A percentile compares a stretch with the other conserved stretches of the same genome.
phyloP scores from a whole-genome alignment of 2,113 vertebrate genomes.

The Himantopus leucocephalus region DNA sequence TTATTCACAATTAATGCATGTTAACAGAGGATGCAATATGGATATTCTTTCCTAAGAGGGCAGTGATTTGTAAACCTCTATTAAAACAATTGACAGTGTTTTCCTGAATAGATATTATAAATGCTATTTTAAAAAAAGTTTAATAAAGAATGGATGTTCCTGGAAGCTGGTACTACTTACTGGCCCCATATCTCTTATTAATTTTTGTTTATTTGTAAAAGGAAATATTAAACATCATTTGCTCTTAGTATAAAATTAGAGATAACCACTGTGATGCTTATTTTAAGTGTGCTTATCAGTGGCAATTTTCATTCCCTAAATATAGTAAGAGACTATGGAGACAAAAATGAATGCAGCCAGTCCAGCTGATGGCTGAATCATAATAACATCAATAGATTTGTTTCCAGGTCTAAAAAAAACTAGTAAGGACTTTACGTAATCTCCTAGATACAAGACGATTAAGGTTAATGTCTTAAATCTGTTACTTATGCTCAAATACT shows the following conservation, averaged over 20 bases:
- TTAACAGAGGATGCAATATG: background rate
- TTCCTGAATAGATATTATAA: background rate
- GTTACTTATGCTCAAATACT: background rate
- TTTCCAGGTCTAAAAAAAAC: background rate
- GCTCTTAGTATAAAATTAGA: background rate
- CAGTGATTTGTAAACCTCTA: background rate
- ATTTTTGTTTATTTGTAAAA: background rate
- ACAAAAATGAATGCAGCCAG: background rate
- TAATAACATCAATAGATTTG: slow-evolving; percentile 23
- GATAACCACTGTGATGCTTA: background rate
- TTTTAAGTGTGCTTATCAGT: no score
- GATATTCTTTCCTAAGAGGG: background rate
- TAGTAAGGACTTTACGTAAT: background rate
- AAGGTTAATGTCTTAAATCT: background rate
- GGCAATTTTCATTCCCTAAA: background rate
- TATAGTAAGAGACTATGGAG: background rate
- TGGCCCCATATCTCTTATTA: background rate
- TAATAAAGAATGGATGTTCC: background rate
- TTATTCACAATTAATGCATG: background rate
- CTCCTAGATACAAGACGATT: background rate
- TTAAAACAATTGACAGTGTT: background rate
- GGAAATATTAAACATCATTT: background rate
- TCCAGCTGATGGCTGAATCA: background rate
- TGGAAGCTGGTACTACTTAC: background rate
- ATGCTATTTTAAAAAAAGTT: background rate